phyloP scores from a whole-genome alignment of 2,113 vertebrate species.

The Ellobius talpinus region DNA sequence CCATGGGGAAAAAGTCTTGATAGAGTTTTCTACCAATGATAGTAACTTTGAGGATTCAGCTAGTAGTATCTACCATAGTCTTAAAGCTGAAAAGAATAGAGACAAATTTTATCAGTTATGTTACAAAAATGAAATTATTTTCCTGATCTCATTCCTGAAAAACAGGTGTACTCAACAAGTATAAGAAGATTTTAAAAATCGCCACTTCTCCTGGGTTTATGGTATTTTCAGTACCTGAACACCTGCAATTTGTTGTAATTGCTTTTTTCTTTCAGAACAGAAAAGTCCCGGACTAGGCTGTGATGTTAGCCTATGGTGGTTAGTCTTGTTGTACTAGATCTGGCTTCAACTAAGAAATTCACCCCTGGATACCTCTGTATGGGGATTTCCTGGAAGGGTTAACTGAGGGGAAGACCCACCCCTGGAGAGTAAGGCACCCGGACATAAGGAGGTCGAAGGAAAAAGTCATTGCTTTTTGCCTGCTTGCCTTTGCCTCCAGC shows the following conservation, averaged over 20 bases:
- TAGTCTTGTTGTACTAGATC: neutral
- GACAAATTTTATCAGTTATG: slow-evolving; percentile 40
- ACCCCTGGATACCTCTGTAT: neutral
- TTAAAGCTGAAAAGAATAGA: slow-evolving; percentile 43
- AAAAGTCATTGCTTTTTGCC: neutral
- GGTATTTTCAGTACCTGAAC: neutral
- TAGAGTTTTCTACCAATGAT: neutral
- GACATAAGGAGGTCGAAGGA: neutral
- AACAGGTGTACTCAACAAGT: slow-evolving; percentile 10
- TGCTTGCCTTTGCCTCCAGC: neutral
- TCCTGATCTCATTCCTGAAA: slow-evolving; percentile 35
- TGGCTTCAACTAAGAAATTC: neutral
- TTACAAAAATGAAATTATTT: slow-evolving; percentile 24
- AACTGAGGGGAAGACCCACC: neutral
- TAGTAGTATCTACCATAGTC: neutral
- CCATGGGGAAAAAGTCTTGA: neutral
- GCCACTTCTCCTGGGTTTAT: neutral
- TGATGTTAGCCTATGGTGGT: neutral
- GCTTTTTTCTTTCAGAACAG: slow-evolving; percentile 38
- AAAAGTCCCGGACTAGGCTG: neutral
- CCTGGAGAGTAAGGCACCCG: neutral
- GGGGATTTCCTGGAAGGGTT: neutral
- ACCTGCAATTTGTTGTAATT: slow-evolving; percentile 27
- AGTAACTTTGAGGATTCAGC: neutral
- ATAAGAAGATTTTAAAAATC: slow-evolving; percentile 1